These are phyloP conservation scores for Drymodes brunneopygia DNA, from an alignment of 2,113 vertebrate genomes.

Conservation along the genomic window DNA sequence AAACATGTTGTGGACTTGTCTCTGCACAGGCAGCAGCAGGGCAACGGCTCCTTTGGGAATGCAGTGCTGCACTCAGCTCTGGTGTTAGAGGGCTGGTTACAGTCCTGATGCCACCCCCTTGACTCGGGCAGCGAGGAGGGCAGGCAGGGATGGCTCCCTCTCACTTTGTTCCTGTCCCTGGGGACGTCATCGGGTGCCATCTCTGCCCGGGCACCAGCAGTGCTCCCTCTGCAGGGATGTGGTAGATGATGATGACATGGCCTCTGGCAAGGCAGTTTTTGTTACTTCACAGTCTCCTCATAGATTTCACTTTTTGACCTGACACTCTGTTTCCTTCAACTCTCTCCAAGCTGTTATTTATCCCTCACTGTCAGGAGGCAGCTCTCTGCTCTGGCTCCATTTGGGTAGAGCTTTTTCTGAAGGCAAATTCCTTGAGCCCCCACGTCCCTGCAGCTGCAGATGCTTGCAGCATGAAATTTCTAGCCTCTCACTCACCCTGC, in stretches of 20 bases:
- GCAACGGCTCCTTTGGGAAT: neutral
- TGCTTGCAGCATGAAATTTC: neutral
- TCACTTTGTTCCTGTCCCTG: neutral
- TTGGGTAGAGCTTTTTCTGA: neutral
- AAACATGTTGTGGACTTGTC: rapidly evolving
- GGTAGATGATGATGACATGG: neutral
- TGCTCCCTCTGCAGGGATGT: neutral
- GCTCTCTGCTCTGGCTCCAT: neutral
- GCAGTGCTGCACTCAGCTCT: neutral
- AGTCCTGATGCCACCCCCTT: neutral
- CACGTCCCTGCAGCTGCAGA: neutral
- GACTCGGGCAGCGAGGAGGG: rapidly evolving
- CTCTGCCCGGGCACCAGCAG: rapidly evolving
- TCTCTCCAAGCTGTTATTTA: neutral
- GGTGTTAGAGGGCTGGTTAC: neutral
- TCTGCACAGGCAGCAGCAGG: neutral
- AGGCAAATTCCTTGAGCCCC: neutral
- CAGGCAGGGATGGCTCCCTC: neutral
- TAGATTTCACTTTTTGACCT: neutral
- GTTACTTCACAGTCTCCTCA: neutral
- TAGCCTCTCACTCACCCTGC: neutral
- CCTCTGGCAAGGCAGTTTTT: neutral
- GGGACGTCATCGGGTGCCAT: rapidly evolving
- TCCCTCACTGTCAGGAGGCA: neutral
- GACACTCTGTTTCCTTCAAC: neutral